Conservation (phyloP, 2,888 invertebrate species). For the Fabriciana adippe region DNA sequence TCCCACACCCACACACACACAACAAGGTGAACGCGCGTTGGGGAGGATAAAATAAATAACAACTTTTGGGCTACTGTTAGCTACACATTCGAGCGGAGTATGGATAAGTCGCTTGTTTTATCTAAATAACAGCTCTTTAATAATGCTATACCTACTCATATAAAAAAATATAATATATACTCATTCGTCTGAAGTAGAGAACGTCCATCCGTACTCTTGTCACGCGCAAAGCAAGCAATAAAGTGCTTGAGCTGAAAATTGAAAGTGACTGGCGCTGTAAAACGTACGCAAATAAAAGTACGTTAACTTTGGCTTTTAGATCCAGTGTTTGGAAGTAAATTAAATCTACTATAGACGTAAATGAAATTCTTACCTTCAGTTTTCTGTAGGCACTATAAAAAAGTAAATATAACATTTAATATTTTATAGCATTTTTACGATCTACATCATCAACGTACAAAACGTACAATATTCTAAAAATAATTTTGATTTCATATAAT, state of each 20-base stretch:
- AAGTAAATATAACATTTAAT: too few species aligned
- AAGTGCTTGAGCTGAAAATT: conserved; percentile 76
- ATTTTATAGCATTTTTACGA: too few species aligned
- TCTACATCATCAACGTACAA: too few species aligned
- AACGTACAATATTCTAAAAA: too few species aligned
- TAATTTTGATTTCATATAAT: too few species aligned
- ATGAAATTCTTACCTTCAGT: neutral
- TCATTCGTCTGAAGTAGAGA: conserved; percentile 4
- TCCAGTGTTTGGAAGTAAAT: conserved; percentile 10
- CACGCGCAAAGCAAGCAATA: conserved; percentile 69
- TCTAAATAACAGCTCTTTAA: too few species aligned
- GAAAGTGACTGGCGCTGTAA: conserved; percentile 78
- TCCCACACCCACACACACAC: too few species aligned
- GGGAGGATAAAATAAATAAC: too few species aligned
- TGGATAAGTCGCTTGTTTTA: too few species aligned
- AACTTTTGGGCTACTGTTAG: too few species aligned
- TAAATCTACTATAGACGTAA: conserved; percentile 4
- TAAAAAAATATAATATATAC: neutral
- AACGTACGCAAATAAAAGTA: conserved; percentile 47
- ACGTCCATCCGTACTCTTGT: conserved; percentile 55
- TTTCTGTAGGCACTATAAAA: neutral
- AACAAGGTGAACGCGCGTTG: too few species aligned
- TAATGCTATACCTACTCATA: neutral
- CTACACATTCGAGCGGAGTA: too few species aligned
- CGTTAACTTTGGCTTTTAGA: conserved; percentile 7